Percentiles rank a stretch among this genome's conserved stretches.
Evolutionary conservation across 2,888 invertebrate species (phyloP).

Genomic region (Meiosimyza platycephala): DNA sequence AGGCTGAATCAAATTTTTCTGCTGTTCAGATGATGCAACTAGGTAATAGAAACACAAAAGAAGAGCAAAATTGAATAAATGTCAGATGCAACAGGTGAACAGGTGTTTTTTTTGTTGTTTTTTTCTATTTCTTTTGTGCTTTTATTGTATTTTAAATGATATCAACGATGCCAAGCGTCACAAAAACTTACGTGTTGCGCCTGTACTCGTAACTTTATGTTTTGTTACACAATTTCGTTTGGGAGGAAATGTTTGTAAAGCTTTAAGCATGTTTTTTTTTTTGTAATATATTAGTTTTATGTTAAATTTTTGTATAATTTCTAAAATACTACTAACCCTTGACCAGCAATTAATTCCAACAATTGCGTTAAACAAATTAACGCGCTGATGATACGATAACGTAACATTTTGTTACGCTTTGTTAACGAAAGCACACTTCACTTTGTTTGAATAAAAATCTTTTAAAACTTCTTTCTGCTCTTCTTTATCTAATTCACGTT

Average conservation of each 20-base stretch:
- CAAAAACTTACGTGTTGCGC: not conserved
- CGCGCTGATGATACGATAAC: slow-evolving; percentile 35
- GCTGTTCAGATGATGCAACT: too few relatives aligned
- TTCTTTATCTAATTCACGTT: not conserved
- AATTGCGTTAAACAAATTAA: slow-evolving; percentile 42
- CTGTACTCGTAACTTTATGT: too few relatives aligned
- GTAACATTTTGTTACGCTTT: slow-evolving; percentile 39
- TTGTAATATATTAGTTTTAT: not conserved
- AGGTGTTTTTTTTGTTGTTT: not conserved
- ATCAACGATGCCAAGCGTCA: not conserved
- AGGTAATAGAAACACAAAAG: too few relatives aligned
- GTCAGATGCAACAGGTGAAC: not conserved
- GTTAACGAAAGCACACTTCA: slow-evolving; percentile 11
- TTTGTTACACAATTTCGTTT: not conserved
- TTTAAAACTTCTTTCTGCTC: too few relatives aligned
- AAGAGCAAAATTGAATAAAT: too few relatives aligned
- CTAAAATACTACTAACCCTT: slow-evolving; percentile 45
- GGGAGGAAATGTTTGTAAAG: too few relatives aligned
- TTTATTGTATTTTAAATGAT: not conserved
- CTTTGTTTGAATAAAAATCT: too few relatives aligned
- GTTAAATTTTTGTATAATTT: not conserved
- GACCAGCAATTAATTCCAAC: slow-evolving; percentile 46
- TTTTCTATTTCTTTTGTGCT: not conserved
- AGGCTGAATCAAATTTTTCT: too few relatives aligned
- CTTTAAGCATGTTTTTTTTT: not conserved